Conservation (phyloP, 2,888 invertebrate genomes). For the Amphipyra tragopoginis region DNA sequence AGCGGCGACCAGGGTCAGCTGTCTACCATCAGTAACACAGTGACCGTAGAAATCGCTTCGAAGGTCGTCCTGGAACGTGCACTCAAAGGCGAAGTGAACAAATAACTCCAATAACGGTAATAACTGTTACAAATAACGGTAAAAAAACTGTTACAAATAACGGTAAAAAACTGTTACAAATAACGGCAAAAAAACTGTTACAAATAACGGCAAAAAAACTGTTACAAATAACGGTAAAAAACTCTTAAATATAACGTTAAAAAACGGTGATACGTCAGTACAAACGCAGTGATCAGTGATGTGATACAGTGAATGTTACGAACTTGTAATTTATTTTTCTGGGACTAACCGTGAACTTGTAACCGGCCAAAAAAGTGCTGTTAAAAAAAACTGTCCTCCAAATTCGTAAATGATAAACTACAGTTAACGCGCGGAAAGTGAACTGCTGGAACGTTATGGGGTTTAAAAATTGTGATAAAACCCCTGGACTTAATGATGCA, state of each 20-base stretch:
- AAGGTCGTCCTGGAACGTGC: constrained; percentile 81
- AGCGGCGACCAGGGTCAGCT: constrained; percentile 73
- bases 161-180: constrained; percentile 7
- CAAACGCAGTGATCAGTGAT: constrained; percentile 62
- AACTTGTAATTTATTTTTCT: constrained; percentile 48
- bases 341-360: constrained; percentile 15
- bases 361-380: background rate
- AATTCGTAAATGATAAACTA: background rate
- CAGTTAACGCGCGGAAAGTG: background rate
- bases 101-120: constrained; percentile 42
- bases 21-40: constrained; percentile 85
- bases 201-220: constrained; percentile 15
- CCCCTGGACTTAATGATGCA: constrained; percentile 15
- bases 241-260: constrained; percentile 11
- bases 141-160: constrained; percentile 18
- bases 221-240: constrained; percentile 27
- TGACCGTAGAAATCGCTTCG: constrained; percentile 86
- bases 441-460: background rate
- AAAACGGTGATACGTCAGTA: constrained; percentile 54
- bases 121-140: constrained; percentile 26
- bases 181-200: constrained; percentile 20
- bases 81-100: constrained; percentile 78
- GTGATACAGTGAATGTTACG: constrained; percentile 56
- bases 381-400: background rate
- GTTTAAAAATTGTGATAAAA: constrained; percentile 13